phyloP scores from a whole-genome alignment of 2,113 vertebrate species.

The Oryzias javanicus region DNA sequence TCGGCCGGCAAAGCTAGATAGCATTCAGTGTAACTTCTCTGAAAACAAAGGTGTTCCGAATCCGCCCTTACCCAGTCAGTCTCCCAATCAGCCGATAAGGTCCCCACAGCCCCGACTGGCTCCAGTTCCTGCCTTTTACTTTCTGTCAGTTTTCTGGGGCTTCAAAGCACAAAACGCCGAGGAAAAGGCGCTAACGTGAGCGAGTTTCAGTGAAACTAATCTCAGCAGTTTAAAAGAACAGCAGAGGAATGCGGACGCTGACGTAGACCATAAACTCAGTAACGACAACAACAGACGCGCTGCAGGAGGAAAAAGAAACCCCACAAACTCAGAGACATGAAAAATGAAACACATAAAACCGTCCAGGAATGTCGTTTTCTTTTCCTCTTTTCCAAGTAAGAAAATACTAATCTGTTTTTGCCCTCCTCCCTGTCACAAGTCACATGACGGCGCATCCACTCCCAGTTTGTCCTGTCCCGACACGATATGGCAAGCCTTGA shows the following conservation, averaged over 20 bases:
- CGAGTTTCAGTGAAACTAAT: slow-evolving; percentile 33
- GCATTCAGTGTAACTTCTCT: background rate
- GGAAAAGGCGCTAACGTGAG: background rate
- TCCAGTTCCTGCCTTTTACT: slow-evolving; percentile 20
- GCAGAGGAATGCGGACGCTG: slow-evolving; percentile 70
- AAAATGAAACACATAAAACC: background rate
- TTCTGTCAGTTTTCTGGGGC: background rate
- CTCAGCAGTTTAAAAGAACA: slow-evolving; percentile 51
- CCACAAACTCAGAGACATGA: background rate
- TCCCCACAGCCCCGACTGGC: slow-evolving; percentile 10
- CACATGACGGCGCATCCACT: slow-evolving; percentile 71
- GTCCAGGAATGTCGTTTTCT: background rate
- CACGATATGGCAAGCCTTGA: too few relatives aligned
- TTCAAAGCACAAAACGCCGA: background rate
- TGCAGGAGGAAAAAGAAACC: too few relatives aligned
- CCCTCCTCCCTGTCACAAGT: slow-evolving; percentile 21
- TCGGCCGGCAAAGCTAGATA: too few relatives aligned
- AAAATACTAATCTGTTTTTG: slow-evolving; percentile 4
- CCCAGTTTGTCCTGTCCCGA: slow-evolving; percentile 5
- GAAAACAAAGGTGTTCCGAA: background rate
- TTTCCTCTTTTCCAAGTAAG: background rate
- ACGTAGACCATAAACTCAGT: slow-evolving; percentile 32
- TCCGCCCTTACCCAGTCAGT: slow-evolving; percentile 59
- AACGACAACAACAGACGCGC: background rate
- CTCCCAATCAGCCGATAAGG: slow-evolving; percentile 31